Percentiles rank a stretch among this genome's conserved stretches.
phyloP scores from a whole-genome alignment of 64 coral and sea anemone genomes.

The Platygyra sinensis region DNA sequence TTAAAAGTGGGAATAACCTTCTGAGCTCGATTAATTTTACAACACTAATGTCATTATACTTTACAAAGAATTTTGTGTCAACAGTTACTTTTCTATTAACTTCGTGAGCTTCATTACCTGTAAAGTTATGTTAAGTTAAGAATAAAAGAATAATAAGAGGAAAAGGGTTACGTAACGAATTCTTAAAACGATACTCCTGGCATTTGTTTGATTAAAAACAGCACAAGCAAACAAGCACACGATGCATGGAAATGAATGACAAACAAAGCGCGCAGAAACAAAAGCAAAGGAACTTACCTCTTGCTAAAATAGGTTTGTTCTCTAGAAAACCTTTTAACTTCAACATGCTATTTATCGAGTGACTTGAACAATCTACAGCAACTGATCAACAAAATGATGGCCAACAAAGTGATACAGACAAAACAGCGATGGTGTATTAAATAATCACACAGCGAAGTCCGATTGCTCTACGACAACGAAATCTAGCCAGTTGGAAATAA shows the following conservation, averaged over 20 bases:
- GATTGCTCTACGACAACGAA: neutral
- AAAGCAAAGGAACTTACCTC: slow-evolving; percentile 39
- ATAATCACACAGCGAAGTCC: neutral
- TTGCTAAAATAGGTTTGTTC: neutral
- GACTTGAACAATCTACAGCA: neutral
- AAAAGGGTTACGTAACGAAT: too few relatives aligned
- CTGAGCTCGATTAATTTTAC: too few relatives aligned
- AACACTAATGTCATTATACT: too few relatives aligned
- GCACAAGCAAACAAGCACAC: neutral
- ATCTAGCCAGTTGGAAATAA: neutral
- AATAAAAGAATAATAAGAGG: too few relatives aligned
- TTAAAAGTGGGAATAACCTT: too few relatives aligned
- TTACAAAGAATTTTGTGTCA: too few relatives aligned
- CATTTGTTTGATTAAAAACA: neutral
- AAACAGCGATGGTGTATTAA: neutral
- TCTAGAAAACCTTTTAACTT: neutral
- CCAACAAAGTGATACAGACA: neutral
- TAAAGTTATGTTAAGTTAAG: too few relatives aligned
- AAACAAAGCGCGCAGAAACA: slow-evolving; percentile 1
- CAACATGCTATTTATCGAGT: neutral
- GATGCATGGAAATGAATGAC: neutral
- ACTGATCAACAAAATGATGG: neutral
- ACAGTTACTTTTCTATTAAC: too few relatives aligned
- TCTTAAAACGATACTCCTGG: too few relatives aligned
- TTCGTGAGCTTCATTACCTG: too few relatives aligned